phyloP scores from a whole-genome alignment of 2,113 vertebrate genomes.

The Rhinoderma darwinii region DNA sequence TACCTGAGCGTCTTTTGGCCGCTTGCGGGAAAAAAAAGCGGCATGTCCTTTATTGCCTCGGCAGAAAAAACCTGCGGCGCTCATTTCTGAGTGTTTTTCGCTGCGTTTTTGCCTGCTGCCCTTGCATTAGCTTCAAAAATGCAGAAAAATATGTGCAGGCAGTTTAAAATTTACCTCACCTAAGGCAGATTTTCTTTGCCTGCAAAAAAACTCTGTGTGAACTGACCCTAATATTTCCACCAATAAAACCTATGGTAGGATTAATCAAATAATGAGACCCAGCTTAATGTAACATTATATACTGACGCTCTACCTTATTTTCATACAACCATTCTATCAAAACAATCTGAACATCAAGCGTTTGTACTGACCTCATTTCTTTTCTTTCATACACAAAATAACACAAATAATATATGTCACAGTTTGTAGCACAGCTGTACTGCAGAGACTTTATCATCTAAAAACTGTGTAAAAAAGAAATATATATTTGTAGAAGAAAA shows the following conservation, averaged over 20 bases:
- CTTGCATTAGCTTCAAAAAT: no score
- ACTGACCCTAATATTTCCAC: no score
- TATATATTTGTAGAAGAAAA: conserved; percentile 4
- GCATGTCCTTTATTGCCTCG: no score
- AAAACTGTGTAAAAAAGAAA: conserved; percentile 1
- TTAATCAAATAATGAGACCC: neutral
- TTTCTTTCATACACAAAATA: neutral
- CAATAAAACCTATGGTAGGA: neutral
- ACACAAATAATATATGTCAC: neutral
- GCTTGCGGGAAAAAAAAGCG: no score
- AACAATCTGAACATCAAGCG: neutral
- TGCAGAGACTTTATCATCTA: neutral
- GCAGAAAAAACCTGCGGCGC: no score
- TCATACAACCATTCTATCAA: neutral
- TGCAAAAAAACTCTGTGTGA: no score
- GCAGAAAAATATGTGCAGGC: no score
- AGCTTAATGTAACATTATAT: neutral
- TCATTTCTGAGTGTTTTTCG: no score
- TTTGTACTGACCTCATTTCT: neutral
- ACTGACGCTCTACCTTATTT: neutral
- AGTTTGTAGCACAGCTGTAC: neutral
- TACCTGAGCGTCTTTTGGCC: no score
- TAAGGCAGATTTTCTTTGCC: no score
- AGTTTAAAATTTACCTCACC: no score
- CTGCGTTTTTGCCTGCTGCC: no score